Base-by-base conservation (phyloP, 92 coral and sea anemone species). In the Paragorgia papillata region DNA sequence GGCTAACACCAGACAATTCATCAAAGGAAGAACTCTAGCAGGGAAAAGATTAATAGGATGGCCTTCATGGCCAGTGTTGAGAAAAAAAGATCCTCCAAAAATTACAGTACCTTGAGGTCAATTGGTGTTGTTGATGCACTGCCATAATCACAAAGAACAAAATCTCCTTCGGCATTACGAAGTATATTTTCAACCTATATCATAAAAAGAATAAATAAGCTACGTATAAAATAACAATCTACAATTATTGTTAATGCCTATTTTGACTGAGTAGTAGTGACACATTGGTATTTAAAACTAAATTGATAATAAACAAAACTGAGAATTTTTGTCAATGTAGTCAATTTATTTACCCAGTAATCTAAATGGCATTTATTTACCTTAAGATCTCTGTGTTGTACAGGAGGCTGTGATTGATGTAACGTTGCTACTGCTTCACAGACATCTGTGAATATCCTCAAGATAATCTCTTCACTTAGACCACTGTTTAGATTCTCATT, bases 111-210 rank as follows among this genome's bases (percentile, higher is more conserved):
- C 97, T 95, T 92, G 10, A 96, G 95, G 60, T 91, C 62, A 7
- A 87, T 83, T 18, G 80, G 75, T 19, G 78, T 91, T 82, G 92
- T 91, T 7, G 99, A 91, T 54, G 99, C 99, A 91, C 99, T 95
- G 59, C 99, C 99, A 68, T 88, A 95, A 79, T 95, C 99, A 88
- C 99, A 95, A 24, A 95, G 76, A n/a, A 95, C 99, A 81, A 95
- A 95, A 32, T 89, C 89, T 19, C 95, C 92, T 49, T 86, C 88
- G 33, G 81, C 87, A 87, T 91, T 91, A 30, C 92, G 78, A 75
- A 95, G 70, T 66, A 95, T 95, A 43, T 95, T 95, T 55, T 95
- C 99, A 76, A 95, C 99, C 97, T 93, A 53, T 40, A 6, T 46
- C n/a, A 7, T 2, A 15, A 46, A 46, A 46, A n/a, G n/a, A n/a